A percentile compares a stretch with the other conserved stretches of the same genome.
Conservation (phyloP, 1,140 invertebrate species). For the Triops longicaudatus region DNA sequence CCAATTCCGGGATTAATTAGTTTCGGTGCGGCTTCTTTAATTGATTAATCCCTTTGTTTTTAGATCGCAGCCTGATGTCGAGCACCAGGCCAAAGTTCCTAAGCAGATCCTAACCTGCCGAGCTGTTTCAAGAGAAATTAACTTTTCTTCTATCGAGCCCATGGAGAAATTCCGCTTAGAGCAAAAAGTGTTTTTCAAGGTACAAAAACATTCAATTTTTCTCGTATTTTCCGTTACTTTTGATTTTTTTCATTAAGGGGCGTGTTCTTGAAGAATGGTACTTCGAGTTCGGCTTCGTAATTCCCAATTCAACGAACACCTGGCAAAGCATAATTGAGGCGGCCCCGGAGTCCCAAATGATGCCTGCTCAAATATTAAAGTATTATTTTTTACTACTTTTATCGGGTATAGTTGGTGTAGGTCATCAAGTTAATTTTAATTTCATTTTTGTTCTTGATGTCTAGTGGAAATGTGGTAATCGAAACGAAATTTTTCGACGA, state of each 20-base stretch:
- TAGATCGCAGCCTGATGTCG: slow-evolving; percentile 69
- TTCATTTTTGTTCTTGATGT: slow-evolving; percentile 44
- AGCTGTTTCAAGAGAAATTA: slow-evolving; percentile 93
- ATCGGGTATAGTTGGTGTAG: slow-evolving; percentile 24
- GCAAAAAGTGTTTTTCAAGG: slow-evolving; percentile 76
- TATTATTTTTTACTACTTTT: slow-evolving; percentile 39
- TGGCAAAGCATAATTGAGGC: slow-evolving; percentile 98
- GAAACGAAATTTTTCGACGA: slow-evolving; percentile 98
- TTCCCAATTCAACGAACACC: slow-evolving; percentile 96
- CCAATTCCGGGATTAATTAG: background rate
- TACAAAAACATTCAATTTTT: slow-evolving; percentile 37
- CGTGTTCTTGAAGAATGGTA: slow-evolving; percentile 92
- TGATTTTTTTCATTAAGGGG: slow-evolving; percentile 46
- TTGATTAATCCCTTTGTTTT: slow-evolving; percentile 32
- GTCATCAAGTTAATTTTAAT: background rate
- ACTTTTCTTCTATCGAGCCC: slow-evolving; percentile 92
- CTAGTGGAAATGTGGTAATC: slow-evolving; percentile 95
- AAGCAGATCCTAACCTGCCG: slow-evolving; percentile 93
- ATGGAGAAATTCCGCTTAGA: slow-evolving; percentile 96
- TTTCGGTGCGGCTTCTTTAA: background rate
- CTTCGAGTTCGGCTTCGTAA: slow-evolving; percentile 99
- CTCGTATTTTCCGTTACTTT: background rate
- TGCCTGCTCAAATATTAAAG: slow-evolving; percentile 96
- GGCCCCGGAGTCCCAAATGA: slow-evolving; percentile 98
- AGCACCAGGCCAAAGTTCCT: slow-evolving; percentile 93